Conservation (phyloP, 1,140 invertebrate genomes). For the Atta cephalotes region DNA sequence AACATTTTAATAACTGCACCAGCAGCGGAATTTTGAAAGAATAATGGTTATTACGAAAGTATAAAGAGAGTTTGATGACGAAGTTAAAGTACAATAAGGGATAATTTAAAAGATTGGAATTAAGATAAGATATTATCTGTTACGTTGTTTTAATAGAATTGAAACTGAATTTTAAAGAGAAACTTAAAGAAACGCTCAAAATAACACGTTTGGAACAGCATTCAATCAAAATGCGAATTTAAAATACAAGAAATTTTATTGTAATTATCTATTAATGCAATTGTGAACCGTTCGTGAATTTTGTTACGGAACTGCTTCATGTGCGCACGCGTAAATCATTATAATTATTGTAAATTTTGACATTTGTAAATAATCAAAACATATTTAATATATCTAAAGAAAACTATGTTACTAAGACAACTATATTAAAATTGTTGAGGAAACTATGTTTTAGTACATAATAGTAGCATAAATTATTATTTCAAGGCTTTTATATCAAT, state of each 20-base stretch:
- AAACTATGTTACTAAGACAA: background rate
- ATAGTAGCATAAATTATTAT: too few species aligned
- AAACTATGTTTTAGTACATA: background rate
- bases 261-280: background rate
- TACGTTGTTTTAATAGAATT: conserved; percentile 22
- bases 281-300: background rate
- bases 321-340: background rate
- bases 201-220: background rate
- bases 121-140: background rate
- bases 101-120: conserved; percentile 16
- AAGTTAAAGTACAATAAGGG: conserved; percentile 34
- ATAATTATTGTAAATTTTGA: background rate
- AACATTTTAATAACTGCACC: conserved; percentile 12
- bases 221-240: background rate
- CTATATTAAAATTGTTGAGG: too few species aligned
- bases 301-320: background rate
- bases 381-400: background rate
- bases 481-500: too few species aligned
- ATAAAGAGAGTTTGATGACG: conserved; percentile 24
- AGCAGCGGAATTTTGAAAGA: background rate
- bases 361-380: background rate
- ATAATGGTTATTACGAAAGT: background rate
- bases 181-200: background rate
- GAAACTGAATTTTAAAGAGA: background rate
- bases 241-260: background rate